A percentile compares a stretch with the other conserved stretches of the same genome.
Evolutionary conservation across 2,113 vertebrate species (phyloP).

Genomic region (Rattus norvegicus): GRCr8 NC_086025.1:57963001-57963500

Average conservation of each 20-base stretch:
- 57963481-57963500: not conserved
- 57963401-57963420: not conserved
- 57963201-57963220: constrained; percentile 61
- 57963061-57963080: not conserved
- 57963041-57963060: not conserved
- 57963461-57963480: constrained; percentile 6
- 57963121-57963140: constrained; percentile 53
- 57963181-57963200: constrained; percentile 67
- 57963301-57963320: not conserved
- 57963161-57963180: constrained; percentile 63
- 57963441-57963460: not conserved
- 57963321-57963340: not conserved
- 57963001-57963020: not conserved
- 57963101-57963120: constrained; percentile 53
- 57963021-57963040: not conserved
- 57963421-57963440: not conserved
- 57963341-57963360: not conserved
- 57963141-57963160: constrained; percentile 70
- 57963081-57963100: constrained; percentile 53
- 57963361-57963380: constrained; percentile 15
- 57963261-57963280: not conserved
- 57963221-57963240: constrained; percentile 37
- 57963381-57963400: constrained; percentile 23
- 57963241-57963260: constrained; percentile 49
- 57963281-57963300: not conserved